Conservation (phyloP, 2,888 invertebrate genomes). For the Tachina lurida region DNA sequence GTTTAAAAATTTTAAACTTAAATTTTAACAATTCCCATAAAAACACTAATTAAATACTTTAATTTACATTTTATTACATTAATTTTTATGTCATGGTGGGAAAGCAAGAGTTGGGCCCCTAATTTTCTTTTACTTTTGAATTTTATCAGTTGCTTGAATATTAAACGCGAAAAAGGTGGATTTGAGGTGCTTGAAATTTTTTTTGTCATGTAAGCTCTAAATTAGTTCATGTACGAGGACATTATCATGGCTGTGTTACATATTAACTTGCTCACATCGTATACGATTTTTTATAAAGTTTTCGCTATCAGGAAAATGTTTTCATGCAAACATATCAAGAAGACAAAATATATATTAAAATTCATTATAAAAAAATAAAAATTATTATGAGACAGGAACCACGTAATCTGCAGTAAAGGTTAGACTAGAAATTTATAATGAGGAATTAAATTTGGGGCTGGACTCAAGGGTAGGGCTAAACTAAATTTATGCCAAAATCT, state of each 20-base stretch:
- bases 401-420: constrained; percentile 17
- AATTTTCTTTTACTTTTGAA: background rate
- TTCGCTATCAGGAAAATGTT: background rate
- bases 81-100: constrained; percentile 26
- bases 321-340: background rate
- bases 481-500: no score
- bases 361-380: constrained; percentile 18
- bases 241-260: constrained; percentile 1
- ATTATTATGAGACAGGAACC: constrained; percentile 30
- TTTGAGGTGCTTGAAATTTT: constrained; percentile 1
- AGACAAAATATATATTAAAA: constrained; percentile 27
- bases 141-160: background rate
- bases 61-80: constrained; percentile 55
- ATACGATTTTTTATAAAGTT: background rate
- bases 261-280: constrained; percentile 29
- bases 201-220: constrained; percentile 12
- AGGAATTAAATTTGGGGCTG: background rate
- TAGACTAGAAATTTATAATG: constrained; percentile 7
- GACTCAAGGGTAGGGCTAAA: background rate
- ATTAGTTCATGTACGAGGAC: constrained; percentile 8
- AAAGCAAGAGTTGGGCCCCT: constrained; percentile 15
- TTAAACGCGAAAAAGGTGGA: background rate
- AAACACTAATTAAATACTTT: no score
- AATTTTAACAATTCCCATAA: no score
- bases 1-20: no score